Evolutionary conservation across 2,888 invertebrate genomes (phyloP), one percentile per base, ranked within the genome.

Genomic region (Cylloceria caligata): DNA sequence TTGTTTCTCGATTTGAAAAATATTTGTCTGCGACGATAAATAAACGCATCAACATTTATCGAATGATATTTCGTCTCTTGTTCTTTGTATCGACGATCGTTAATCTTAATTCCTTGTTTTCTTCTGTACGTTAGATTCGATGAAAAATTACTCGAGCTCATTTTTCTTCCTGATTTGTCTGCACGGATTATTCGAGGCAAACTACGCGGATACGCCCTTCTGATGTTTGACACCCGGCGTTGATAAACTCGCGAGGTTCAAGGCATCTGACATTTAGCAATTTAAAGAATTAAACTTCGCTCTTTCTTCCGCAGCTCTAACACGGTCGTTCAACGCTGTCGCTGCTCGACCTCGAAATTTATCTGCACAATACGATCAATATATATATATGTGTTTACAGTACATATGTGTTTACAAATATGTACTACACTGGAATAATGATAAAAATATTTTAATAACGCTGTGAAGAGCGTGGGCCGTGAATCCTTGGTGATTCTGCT

Each of bases 301-400:
- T 47, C 47, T 36, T 34, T 55, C 55, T 49, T 24, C 55, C 39
- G 16, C 30, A 42, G 13, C 19, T 45, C 13, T 36, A 3, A 4
- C 21, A 42, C 65, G 19, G 60, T 45, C 60, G 52, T 55, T 27
- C 47, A n/a, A 69, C 47, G 77, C 69, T 73, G 73, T 77, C 68
- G 68, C 68, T 55, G 67, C 24, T 55, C 72, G 57, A 64, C 77
- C 77, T 55, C 64, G 69, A 73, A 81, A 81, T 69, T 77, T 73
- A n/a, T 42, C 60, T 30, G 11, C n/a, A 13, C 21, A 55, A n/a
- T 4, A 27, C 13, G 34, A 47, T 21, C 34, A 73, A 30, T n/a
- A n/a, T 16, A 19, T 9, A 57, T 24, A 45, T 27, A 19, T 9
- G 21, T 24, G n/a, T 45, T 13, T 42, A 42, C 13, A 42, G n/a